phyloP scores from a whole-genome alignment of 1,140 invertebrate species.

The Drosophila saltans region DNA sequence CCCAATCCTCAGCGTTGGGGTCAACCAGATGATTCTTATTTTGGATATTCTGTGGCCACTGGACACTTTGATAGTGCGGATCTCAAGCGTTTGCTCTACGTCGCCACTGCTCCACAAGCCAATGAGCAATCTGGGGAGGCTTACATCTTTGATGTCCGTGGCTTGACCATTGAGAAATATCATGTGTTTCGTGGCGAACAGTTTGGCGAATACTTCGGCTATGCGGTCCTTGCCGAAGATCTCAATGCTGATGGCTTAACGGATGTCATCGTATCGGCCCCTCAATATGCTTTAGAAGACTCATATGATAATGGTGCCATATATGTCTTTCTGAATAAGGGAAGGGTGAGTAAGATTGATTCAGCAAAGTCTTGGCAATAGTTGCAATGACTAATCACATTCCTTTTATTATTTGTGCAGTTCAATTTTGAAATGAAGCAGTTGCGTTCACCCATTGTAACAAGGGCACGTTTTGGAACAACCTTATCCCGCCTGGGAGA shows the following conservation, averaged over 20 bases:
- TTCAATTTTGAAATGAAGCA: slow-evolving; percentile 73
- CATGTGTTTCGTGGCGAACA: slow-evolving; percentile 85
- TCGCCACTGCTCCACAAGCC: slow-evolving; percentile 79
- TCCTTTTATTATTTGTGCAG: slow-evolving; percentile 40
- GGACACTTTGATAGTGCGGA: slow-evolving; percentile 71
- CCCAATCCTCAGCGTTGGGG: slow-evolving; percentile 53
- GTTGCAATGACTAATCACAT: slow-evolving; percentile 55
- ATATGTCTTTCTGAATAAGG: slow-evolving; percentile 85
- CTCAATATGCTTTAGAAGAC: slow-evolving; percentile 85
- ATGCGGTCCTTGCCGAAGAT: slow-evolving; percentile 87
- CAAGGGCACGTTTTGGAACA: slow-evolving; percentile 85
- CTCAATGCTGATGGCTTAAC: slow-evolving; percentile 88
- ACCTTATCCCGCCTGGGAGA: slow-evolving; percentile 86
- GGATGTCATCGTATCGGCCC: slow-evolving; percentile 92
- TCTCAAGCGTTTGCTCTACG: slow-evolving; percentile 62
- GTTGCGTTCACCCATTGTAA: slow-evolving; percentile 55
- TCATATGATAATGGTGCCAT: slow-evolving; percentile 86
- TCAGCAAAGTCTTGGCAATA: slow-evolving; percentile 3
- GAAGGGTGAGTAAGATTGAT: slow-evolving; percentile 82
- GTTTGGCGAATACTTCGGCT: slow-evolving; percentile 91
- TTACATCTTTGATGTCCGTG: slow-evolving; percentile 69
- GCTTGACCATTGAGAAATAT: slow-evolving; percentile 54
- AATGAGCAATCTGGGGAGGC: slow-evolving; percentile 77
- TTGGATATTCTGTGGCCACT: slow-evolving; percentile 78
- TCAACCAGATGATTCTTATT: slow-evolving; percentile 75